Conservation (phyloP, 2,113 vertebrate species). For the Andinoacara biseriatus region DNA sequence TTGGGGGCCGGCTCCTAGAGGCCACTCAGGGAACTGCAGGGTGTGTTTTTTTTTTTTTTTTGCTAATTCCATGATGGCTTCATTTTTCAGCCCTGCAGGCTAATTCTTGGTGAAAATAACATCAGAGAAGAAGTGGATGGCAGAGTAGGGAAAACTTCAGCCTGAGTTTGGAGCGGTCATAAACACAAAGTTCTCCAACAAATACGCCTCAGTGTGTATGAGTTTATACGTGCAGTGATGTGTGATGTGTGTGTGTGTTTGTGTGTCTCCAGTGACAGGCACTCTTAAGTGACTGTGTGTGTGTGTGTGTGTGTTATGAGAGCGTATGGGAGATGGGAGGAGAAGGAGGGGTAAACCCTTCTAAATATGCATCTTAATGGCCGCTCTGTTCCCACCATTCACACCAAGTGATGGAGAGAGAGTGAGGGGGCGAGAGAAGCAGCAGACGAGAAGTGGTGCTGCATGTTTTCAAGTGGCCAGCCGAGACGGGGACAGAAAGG, state of each 20-base stretch:
- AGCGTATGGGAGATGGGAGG: constrained; percentile 49
- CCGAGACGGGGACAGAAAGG: constrained; percentile 37
- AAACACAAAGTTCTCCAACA: constrained; percentile 45
- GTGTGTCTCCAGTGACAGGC: constrained; percentile 64
- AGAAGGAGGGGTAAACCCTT: constrained; percentile 47
- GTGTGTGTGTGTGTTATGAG: constrained; percentile 66
- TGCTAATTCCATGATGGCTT: background rate
- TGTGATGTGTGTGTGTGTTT: constrained; percentile 44
- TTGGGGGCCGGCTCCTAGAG: background rate
- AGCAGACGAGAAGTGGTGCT: constrained; percentile 49
- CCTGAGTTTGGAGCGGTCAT: constrained; percentile 29
- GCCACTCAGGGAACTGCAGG: background rate
- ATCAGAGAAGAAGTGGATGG: constrained; percentile 3
- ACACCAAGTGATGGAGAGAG: constrained; percentile 59
- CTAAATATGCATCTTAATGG: constrained; percentile 75
- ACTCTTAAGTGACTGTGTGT: constrained; percentile 64
- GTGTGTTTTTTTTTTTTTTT: background rate
- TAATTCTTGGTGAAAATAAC: background rate
- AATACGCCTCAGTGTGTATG: constrained; percentile 38
- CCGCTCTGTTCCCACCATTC: constrained; percentile 74
- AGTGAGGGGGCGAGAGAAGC: constrained; percentile 15
- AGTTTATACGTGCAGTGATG: constrained; percentile 31
- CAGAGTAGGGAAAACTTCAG: constrained; percentile 10
- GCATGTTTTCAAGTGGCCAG: constrained; percentile 60
- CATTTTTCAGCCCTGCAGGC: no score